Conservation (phyloP, 2,797 vertebrate genomes). For the Pseudotriccus pelzelni region DNA sequence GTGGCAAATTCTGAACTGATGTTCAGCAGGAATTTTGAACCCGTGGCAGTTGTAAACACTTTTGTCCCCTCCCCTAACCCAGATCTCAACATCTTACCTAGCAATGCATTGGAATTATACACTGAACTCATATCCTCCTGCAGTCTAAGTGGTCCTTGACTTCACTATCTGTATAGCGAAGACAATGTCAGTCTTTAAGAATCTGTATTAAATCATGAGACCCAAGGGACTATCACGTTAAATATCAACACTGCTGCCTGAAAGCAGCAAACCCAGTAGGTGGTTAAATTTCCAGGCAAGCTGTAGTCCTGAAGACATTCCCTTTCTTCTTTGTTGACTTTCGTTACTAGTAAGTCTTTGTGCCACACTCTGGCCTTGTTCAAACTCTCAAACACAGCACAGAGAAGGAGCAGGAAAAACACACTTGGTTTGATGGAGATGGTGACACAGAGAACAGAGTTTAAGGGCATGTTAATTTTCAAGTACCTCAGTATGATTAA, state of each 20-base stretch:
- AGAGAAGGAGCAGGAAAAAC: neutral
- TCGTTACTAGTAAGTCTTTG: neutral
- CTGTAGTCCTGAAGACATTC: neutral
- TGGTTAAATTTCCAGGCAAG: neutral
- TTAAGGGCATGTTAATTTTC: constrained; percentile 32
- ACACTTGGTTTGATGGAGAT: neutral
- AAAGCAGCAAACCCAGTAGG: neutral
- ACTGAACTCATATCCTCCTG: rapidly evolving
- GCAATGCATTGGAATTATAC: neutral
- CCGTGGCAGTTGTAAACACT: neutral
- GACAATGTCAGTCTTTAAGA: neutral
- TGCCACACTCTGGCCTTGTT: neutral
- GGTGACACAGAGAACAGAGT: neutral
- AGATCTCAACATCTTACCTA: neutral
- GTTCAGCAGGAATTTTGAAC: neutral
- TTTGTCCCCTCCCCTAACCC: neutral
- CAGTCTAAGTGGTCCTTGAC: neutral
- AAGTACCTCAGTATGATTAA: constrained; percentile 11
- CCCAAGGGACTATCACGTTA: neutral
- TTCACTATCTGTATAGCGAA: neutral
- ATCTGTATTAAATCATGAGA: neutral
- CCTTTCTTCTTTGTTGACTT: neutral
- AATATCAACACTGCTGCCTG: neutral
- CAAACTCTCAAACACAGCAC: neutral
- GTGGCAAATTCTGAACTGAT: neutral